Conservation (phyloP, 2,113 vertebrate genomes). For the Pteruthius melanotis region DNA sequence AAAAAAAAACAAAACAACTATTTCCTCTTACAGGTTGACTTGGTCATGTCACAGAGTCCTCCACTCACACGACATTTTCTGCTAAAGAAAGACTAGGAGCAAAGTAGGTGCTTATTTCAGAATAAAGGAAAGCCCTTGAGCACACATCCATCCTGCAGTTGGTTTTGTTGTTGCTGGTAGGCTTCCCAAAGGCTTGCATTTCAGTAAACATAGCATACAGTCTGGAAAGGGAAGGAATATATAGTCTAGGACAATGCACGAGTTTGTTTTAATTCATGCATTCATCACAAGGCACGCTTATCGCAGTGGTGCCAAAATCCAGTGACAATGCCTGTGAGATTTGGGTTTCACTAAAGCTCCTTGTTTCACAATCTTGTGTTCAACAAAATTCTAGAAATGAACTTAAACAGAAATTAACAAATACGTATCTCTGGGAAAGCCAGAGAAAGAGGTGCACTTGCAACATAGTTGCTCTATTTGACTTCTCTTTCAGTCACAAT, state of each 20-base stretch:
- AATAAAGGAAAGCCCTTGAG: background rate
- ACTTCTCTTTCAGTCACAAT: background rate
- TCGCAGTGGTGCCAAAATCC: fast-evolving
- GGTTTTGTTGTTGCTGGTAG: background rate
- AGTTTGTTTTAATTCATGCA: background rate
- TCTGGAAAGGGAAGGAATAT: background rate
- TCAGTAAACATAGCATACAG: background rate
- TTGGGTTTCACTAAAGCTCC: background rate
- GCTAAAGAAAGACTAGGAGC: background rate
- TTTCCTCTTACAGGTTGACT: background rate
- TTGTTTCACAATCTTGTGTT: background rate
- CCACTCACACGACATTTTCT: background rate
- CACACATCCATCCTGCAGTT: background rate
- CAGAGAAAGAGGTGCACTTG: background rate
- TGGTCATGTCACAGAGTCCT: background rate
- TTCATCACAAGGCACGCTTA: background rate
- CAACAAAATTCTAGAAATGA: background rate
- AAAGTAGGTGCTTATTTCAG: background rate
- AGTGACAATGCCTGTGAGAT: background rate
- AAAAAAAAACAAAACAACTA: fast-evolving
- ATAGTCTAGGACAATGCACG: background rate
- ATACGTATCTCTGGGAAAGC: background rate
- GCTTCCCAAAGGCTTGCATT: background rate
- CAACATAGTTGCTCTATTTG: background rate
- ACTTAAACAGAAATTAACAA: background rate